Percentiles rank a stretch among this genome's conserved stretches.
Conservation (phyloP, 2,888 invertebrate genomes). For the Romanomermis culicivorax region DNA sequence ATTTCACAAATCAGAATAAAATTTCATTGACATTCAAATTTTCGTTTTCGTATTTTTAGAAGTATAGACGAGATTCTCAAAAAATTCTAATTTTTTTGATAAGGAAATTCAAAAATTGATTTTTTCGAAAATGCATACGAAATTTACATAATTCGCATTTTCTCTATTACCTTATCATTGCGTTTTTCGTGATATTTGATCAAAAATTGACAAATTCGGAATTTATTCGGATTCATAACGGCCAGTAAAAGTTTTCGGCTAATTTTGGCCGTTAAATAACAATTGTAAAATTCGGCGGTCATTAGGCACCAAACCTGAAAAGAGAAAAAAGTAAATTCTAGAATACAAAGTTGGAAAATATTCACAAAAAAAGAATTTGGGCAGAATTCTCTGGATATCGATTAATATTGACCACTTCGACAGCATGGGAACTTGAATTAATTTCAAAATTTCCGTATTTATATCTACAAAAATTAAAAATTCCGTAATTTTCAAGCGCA, state of each 20-base stretch:
- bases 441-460: too few relatives aligned
- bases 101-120: too few relatives aligned
- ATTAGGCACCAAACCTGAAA: slow-evolving; percentile 73
- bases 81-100: too few relatives aligned
- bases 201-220: slow-evolving; percentile 81
- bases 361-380: background rate
- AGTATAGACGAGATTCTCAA: too few relatives aligned
- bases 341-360: background rate
- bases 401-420: background rate
- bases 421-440: background rate
- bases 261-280: slow-evolving; percentile 73
- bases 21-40: too few relatives aligned
- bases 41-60: too few relatives aligned
- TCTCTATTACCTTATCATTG: slow-evolving; percentile 50
- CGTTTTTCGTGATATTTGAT: slow-evolving; percentile 75
- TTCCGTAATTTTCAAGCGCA: too few relatives aligned
- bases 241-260: slow-evolving; percentile 74
- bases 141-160: too few relatives aligned
- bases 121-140: too few relatives aligned
- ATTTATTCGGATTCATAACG: slow-evolving; percentile 98
- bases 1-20: too few relatives aligned
- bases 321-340: slow-evolving; percentile 2
- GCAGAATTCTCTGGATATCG: too few relatives aligned
- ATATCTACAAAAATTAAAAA: too few relatives aligned
- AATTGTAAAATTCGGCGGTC: slow-evolving; percentile 94